Base-by-base conservation (phyloP, 2,113 vertebrate genomes). In the Semnornis frantzii region DNA sequence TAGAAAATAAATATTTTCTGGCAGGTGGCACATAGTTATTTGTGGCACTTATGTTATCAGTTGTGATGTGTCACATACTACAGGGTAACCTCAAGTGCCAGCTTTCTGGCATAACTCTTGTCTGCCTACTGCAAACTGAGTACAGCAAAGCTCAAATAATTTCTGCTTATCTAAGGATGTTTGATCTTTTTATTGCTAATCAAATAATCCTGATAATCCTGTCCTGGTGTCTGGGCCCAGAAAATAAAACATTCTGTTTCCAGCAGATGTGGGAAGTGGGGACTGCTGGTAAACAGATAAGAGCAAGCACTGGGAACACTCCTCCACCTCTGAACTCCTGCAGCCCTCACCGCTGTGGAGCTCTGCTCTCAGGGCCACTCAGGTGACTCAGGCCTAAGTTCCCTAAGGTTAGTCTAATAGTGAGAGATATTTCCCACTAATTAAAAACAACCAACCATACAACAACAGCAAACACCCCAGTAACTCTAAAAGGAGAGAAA, bases 131-230 rank as follows among this genome's bases (percentile, higher is more conserved):
- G 23, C 37, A 50, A 46, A 39, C n/a, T 18, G 34, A 59, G 20
- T 50, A 15, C 8, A 30, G 18, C n/a, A 71, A 17, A 71, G 15
- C 8, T 33, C 23, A 75, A 63, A n/a, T 12, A 0, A 0, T 69
- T 78, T 73, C 60, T 46, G 60, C 37, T 15, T 64, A 48, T 15
- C 55, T 31, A 9, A 1, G 3, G 21, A 55, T 72, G 6, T 52
- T 72, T 52, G 30, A 17, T n/a, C 57, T 25, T 28, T 59, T 71
- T 50, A 75, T 30, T 72, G 18, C 31, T 82, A 68, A 63, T 68
- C 44, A 52, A 66, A 59, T 44, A 71, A 42, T 58, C 24, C 59
- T 82, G 52, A 31, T 68, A 78, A 54, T 66, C 12, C 20, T 71
- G 16, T 50, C 37, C 46, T 62, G 12, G 16, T 89, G 30, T 28